A percentile compares a stretch with the other conserved stretches of the same genome.
Conservation (phyloP, 2,888 invertebrate genomes). For the Caenorhabditis imperialis region DNA sequence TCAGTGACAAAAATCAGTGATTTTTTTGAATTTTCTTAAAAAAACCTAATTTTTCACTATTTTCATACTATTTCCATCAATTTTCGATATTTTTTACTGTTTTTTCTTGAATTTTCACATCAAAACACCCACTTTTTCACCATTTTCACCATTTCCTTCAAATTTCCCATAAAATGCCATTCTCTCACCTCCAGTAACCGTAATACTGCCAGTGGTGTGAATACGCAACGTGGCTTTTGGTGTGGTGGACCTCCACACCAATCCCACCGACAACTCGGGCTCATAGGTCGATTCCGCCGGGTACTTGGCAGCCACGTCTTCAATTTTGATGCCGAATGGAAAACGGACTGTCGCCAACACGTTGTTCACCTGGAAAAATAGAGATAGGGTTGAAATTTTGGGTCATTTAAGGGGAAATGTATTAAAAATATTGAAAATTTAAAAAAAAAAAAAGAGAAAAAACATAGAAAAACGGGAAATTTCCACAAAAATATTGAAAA, state of each 20-base stretch:
- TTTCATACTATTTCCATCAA: no score
- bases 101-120: no score
- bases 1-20: no score
- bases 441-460: no score
- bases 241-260: slow-evolving; percentile 71
- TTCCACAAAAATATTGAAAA: background rate
- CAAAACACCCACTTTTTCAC: no score
- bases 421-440: slow-evolving; percentile 3
- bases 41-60: no score
- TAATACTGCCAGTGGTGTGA: slow-evolving; percentile 77
- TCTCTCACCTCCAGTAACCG: slow-evolving; percentile 75
- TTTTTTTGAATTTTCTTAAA: no score
- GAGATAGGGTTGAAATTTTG: no score
- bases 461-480: no score
- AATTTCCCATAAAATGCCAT: background rate
- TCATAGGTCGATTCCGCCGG: slow-evolving; percentile 73
- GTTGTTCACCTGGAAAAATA: slow-evolving; percentile 88
- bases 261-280: slow-evolving; percentile 75
- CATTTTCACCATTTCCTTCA: background rate
- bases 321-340: slow-evolving; percentile 96
- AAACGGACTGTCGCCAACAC: slow-evolving; percentile 96
- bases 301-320: slow-evolving; percentile 80
- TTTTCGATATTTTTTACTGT: no score
- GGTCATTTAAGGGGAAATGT: background rate
- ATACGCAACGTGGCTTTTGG: slow-evolving; percentile 77